Conservation (phyloP, 2,113 vertebrate genomes). For the Phaethon lepturus region DNA sequence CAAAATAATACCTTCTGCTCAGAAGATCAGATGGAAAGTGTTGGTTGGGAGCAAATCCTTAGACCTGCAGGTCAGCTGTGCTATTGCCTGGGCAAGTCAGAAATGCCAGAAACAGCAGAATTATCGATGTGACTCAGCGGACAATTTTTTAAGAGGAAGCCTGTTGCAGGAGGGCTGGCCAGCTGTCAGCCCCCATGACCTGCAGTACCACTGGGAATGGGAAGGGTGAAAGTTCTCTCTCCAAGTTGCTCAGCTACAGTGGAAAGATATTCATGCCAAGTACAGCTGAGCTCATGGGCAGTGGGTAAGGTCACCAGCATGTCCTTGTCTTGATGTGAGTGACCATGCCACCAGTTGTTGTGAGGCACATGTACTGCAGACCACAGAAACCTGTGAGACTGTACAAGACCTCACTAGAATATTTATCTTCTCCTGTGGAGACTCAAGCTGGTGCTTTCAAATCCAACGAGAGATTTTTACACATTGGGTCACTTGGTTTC, state of each 20-base stretch:
- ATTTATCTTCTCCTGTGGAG: not conserved
- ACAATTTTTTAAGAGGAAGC: not conserved
- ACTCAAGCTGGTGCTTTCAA: not conserved
- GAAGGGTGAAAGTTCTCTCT: not conserved
- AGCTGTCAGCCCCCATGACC: not conserved
- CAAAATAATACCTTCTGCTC: not conserved
- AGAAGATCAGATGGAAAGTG: not conserved
- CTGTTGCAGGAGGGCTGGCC: accelerated
- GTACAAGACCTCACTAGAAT: not conserved
- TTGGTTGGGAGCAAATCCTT: not conserved
- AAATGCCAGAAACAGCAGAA: not conserved
- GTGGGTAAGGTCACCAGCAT: not conserved
- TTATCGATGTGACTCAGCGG: not conserved
- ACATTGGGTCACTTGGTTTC: not conserved
- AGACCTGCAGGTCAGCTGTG: not conserved
- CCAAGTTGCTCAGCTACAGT: not conserved
- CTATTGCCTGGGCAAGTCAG: not conserved
- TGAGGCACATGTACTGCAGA: not conserved
- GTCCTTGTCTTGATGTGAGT: accelerated
- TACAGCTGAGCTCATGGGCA: not conserved
- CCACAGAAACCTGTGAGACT: not conserved
- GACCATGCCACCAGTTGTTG: not conserved
- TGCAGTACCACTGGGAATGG: accelerated
- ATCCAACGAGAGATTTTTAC: not conserved
- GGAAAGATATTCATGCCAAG: not conserved